phyloP scores from a whole-genome alignment of 2,888 invertebrate species.

The Glaucopsyche alexis region DNA sequence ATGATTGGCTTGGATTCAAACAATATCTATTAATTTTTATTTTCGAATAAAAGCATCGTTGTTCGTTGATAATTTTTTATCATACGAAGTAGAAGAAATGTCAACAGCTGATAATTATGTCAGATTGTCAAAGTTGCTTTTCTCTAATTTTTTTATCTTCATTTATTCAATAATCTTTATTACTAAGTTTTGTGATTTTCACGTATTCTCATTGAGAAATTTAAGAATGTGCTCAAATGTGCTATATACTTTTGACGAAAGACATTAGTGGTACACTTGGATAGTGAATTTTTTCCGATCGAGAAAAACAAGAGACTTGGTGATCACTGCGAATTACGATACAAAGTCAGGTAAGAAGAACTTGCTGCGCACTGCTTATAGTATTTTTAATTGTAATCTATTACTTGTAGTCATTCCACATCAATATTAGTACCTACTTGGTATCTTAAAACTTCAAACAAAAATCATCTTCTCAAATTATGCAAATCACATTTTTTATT shows the following conservation, averaged over 20 bases:
- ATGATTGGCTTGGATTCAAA: too few relatives aligned
- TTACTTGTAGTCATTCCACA: not conserved
- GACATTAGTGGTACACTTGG: not conserved
- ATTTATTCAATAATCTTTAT: not conserved
- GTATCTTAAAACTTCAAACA: not conserved
- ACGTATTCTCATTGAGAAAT: not conserved
- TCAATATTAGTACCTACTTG: not conserved
- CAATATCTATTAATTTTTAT: too few relatives aligned
- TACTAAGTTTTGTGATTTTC: not conserved
- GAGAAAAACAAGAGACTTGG: slow-evolving; percentile 15
- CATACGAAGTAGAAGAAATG: not conserved
- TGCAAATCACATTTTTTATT: not conserved
- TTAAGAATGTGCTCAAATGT: slow-evolving; percentile 25
- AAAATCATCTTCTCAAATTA: not conserved
- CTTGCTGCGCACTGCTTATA: slow-evolving; percentile 18
- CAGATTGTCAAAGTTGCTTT: slow-evolving; percentile 1
- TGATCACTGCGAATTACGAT: slow-evolving; percentile 16
- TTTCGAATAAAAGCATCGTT: too few relatives aligned
- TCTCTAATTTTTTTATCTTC: not conserved
- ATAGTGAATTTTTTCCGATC: not conserved
- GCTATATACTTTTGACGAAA: not conserved
- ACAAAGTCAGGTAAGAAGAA: slow-evolving; percentile 25
- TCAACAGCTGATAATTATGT: slow-evolving; percentile 1
- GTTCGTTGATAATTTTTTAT: too few relatives aligned
- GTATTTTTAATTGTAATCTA: not conserved